Percentiles rank a stretch among this genome's conserved stretches.
These are phyloP conservation scores for Tragelaphus buxtoni DNA, from an alignment of 2,113 vertebrate species.

Conservation along the genomic window DNA sequence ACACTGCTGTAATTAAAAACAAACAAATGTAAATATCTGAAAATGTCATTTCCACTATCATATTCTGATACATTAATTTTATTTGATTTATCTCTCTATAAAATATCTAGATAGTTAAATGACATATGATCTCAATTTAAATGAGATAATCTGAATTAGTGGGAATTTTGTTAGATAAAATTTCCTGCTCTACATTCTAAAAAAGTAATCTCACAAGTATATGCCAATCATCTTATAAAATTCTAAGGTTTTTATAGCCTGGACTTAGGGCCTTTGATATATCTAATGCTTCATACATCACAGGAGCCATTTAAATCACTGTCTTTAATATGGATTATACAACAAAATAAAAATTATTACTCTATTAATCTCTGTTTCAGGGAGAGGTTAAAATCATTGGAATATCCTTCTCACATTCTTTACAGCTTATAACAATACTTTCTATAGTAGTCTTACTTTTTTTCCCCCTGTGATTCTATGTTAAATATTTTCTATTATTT, in stretches of 20 bases:
- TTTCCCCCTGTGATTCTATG: background rate
- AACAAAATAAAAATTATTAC: constrained; percentile 11
- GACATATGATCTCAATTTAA: background rate
- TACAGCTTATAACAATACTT: background rate
- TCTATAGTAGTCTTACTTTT: background rate
- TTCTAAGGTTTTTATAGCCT: background rate
- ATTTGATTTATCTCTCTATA: background rate
- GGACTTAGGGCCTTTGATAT: background rate
- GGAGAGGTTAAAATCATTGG: background rate
- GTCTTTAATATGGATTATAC: background rate
- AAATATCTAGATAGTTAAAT: background rate
- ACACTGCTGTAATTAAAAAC: background rate
- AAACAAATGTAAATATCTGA: background rate
- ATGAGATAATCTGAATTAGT: background rate
- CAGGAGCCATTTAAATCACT: background rate
- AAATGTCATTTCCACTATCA: background rate
- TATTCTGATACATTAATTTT: background rate
- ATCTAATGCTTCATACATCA: background rate
- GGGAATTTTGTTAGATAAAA: background rate
- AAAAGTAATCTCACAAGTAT: background rate
- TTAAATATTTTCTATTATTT: background rate
- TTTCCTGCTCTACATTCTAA: background rate
- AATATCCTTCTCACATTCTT: background rate
- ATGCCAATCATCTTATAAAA: background rate
- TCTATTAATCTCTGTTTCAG: background rate